A percentile compares a stretch with the other conserved stretches of the same genome.
phyloP scores from a whole-genome alignment of 2,797 vertebrate species.

The Gymnocypris eckloni region DNA sequence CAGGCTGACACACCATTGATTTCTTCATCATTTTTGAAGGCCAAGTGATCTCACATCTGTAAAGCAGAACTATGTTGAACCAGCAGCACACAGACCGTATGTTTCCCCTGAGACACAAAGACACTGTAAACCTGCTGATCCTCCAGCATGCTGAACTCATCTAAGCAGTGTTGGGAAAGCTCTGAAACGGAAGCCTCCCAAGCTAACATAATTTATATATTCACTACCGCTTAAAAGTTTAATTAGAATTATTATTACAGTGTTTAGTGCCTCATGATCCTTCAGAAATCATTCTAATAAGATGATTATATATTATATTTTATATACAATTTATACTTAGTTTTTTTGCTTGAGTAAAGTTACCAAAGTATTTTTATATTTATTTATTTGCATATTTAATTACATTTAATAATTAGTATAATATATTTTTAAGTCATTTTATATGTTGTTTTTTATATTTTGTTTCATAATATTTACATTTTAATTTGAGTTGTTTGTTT shows the following conservation, averaged over 20 bases:
- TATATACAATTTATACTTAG: background rate
- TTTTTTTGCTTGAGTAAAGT: background rate
- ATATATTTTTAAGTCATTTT: too few relatives aligned
- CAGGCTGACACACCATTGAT: slow-evolving; percentile 58
- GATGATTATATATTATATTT: background rate
- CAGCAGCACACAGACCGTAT: slow-evolving; percentile 41
- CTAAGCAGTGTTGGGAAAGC: background rate
- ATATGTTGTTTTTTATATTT: background rate
- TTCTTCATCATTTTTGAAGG: slow-evolving; percentile 66
- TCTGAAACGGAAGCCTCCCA: background rate
- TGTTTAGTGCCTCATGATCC: background rate
- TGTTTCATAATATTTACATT: background rate
- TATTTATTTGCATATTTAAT: too few relatives aligned
- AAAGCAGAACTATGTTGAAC: slow-evolving; percentile 48
- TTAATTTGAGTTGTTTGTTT: background rate
- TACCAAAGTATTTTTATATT: too few relatives aligned
- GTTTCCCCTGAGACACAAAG: slow-evolving; percentile 8
- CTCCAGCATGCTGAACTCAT: slow-evolving; percentile 1
- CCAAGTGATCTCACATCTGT: slow-evolving; percentile 57
- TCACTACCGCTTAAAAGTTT: background rate
- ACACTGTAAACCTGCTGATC: slow-evolving; percentile 10
- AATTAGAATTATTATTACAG: background rate
- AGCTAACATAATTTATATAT: background rate
- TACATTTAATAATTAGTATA: too few relatives aligned
- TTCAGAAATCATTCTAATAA: background rate